phyloP scores from a whole-genome alignment of 2,888 invertebrate species.

The Drosophila subquinaria region DNA sequence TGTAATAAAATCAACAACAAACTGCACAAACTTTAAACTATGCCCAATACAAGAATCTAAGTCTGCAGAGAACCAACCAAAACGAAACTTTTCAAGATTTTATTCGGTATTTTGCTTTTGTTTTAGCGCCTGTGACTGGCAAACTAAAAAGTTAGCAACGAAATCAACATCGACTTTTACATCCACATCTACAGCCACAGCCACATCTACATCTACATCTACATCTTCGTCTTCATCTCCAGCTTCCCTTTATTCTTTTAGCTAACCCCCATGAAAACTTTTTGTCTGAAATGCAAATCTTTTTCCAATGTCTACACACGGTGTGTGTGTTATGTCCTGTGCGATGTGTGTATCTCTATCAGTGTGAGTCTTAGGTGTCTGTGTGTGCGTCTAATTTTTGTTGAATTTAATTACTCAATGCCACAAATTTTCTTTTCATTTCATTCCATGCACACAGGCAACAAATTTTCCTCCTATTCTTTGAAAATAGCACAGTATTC shows the following conservation, averaged over 20 bases:
- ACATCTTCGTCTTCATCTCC: background rate
- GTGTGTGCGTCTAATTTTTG: conserved; percentile 44
- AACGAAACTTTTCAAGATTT: conserved; percentile 36
- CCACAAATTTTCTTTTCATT: conserved; percentile 49
- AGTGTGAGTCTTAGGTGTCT: conserved; percentile 17
- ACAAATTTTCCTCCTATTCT: conserved; percentile 12
- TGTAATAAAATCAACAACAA: conserved; percentile 65
- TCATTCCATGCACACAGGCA: conserved; percentile 21
- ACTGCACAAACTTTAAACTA: conserved; percentile 44
- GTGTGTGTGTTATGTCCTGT: conserved; percentile 15
- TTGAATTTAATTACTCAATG: conserved; percentile 66
- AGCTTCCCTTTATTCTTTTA: background rate
- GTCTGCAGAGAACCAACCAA: background rate
- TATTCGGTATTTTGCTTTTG: conserved; percentile 25
- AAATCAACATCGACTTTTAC: conserved; percentile 19
- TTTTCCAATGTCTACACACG: conserved; percentile 44
- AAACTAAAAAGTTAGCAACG: conserved; percentile 41
- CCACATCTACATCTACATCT: conserved; percentile 1
- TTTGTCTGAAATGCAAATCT: conserved; percentile 54
- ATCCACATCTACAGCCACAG: conserved; percentile 1
- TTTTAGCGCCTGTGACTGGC: conserved; percentile 18
- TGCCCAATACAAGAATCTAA: conserved; percentile 22
- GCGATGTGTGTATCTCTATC: conserved; percentile 6
- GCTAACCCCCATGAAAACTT: conserved; percentile 27
- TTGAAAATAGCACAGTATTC: conserved; percentile 1